A percentile compares a stretch with the other conserved stretches of the same genome.
Evolutionary conservation across 2,113 vertebrate genomes (phyloP).

Genomic region (Leptocoma aspasia): DNA sequence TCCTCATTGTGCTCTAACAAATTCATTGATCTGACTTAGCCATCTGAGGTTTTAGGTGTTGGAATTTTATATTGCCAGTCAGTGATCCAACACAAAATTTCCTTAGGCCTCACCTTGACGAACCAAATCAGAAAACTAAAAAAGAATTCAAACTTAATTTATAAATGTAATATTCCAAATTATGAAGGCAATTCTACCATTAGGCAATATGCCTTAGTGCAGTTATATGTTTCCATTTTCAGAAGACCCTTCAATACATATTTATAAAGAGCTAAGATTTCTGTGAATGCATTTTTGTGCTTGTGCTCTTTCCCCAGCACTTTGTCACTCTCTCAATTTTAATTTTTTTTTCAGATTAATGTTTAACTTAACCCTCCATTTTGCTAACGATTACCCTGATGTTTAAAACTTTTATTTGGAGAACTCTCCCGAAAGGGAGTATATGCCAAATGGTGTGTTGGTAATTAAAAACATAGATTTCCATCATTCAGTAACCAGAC

Average conservation of each 20-base stretch:
- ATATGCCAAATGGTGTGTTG: background rate
- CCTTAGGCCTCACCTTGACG: background rate
- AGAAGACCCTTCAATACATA: background rate
- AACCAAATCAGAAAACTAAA: background rate
- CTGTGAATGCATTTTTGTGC: background rate
- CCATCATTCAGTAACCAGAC: background rate
- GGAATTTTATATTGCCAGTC: background rate
- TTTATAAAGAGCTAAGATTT: background rate
- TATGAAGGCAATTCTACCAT: background rate
- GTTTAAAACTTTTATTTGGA: background rate
- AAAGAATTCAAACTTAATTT: background rate
- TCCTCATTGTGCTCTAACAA: background rate
- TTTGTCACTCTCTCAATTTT: fast-evolving
- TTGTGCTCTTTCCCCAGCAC: fast-evolving
- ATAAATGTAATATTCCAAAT: background rate
- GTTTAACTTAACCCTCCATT: background rate
- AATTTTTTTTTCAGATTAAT: background rate
- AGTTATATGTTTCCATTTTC: background rate
- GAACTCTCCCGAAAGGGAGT: background rate
- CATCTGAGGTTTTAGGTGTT: background rate
- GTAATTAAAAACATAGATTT: background rate
- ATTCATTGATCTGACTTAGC: background rate
- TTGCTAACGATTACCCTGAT: background rate
- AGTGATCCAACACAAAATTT: background rate
- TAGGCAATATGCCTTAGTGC: background rate